phyloP scores from a whole-genome alignment of 2,888 invertebrate genomes.

The Macaria notata region DNA sequence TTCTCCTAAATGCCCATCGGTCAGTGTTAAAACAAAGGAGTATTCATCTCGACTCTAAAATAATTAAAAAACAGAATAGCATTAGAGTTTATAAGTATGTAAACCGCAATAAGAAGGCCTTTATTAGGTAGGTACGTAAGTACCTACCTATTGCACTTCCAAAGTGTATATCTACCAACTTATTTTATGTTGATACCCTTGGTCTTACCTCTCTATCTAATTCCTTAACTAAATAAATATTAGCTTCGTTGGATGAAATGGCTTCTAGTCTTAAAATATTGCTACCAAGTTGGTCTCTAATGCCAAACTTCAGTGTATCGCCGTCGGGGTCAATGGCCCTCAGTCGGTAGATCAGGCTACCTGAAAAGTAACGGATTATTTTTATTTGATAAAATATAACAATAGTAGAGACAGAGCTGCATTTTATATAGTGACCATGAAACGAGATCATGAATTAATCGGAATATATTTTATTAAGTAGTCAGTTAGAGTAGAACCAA shows the following conservation, averaged over 20 bases:
- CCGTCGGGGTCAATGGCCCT: conserved; percentile 93
- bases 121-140: no score
- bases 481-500: no score
- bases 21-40: conserved; percentile 92
- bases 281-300: conserved; percentile 90
- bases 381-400: conserved; percentile 4
- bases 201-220: conserved; percentile 92
- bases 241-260: conserved; percentile 90
- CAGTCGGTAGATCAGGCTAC: conserved; percentile 91
- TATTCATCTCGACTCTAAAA: conserved; percentile 92
- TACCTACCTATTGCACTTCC: no score
- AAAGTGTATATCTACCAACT: no score
- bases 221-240: conserved; percentile 93
- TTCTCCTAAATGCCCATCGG: conserved; percentile 93
- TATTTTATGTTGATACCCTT: no score
- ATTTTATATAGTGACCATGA: no score
- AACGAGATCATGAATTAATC: no score
- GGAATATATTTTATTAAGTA: no score
- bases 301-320: conserved; percentile 91
- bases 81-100: no score
- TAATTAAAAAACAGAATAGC: conserved; percentile 5
- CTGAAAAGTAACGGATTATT: conserved; percentile 68
- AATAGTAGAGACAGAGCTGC: background rate
- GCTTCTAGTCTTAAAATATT: conserved; percentile 93
- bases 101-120: no score